Evolutionary conservation across 2,888 invertebrate species (phyloP).

Genomic region (Campoplex nolae): DNA sequence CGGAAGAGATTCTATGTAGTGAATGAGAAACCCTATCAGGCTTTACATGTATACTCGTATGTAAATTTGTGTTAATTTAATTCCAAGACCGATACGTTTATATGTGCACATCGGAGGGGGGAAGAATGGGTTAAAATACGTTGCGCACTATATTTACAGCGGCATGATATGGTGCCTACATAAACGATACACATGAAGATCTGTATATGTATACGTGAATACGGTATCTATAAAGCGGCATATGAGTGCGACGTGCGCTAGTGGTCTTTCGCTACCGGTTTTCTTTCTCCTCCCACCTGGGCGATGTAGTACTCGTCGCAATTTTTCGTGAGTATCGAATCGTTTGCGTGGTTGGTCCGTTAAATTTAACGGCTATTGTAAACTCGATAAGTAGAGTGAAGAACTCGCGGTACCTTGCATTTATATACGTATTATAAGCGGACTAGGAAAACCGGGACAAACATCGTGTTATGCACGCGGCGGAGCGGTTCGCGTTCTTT

Average conservation of each 20-base stretch:
- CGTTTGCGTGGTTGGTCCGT: constrained; percentile 67
- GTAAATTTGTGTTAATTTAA: constrained; percentile 68
- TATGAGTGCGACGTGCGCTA: constrained; percentile 47
- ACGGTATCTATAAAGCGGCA: constrained; percentile 7
- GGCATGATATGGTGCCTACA: constrained; percentile 6
- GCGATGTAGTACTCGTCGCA: constrained; percentile 32
- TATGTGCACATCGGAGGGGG: constrained; percentile 42
- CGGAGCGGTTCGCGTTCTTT: constrained; percentile 14
- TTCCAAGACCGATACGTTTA: constrained; percentile 63
- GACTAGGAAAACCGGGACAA: constrained; percentile 38
- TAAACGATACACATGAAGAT: neutral
- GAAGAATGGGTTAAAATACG: constrained; percentile 26
- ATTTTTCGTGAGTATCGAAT: constrained; percentile 64
- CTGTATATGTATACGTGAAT: neutral
- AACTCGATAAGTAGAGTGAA: constrained; percentile 72
- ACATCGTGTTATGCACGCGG: constrained; percentile 21
- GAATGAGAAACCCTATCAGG: constrained; percentile 60
- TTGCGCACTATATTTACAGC: constrained; percentile 25
- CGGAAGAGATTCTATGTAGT: constrained; percentile 42
- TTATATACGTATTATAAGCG: constrained; percentile 52
- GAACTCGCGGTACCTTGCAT: constrained; percentile 53
- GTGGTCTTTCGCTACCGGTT: constrained; percentile 50
- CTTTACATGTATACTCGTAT: constrained; percentile 55
- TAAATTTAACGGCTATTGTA: constrained; percentile 72
- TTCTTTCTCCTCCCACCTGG: constrained; percentile 37